These are phyloP conservation scores for Galbula dea DNA, from an alignment of 2,113 vertebrate genomes.

Conservation along the genomic window DNA sequence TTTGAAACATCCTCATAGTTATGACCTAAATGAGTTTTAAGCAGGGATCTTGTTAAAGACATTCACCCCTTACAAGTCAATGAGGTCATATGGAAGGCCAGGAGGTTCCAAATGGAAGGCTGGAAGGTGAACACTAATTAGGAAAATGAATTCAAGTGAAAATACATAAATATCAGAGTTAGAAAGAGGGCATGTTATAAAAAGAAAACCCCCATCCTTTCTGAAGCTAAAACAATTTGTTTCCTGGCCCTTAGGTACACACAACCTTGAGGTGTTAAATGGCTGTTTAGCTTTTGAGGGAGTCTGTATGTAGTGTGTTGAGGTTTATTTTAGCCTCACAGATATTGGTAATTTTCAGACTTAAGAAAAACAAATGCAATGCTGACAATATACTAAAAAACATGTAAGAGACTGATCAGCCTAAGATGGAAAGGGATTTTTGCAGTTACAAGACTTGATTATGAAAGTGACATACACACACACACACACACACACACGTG, in stretches of 20 bases:
- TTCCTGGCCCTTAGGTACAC: neutral
- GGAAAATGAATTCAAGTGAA: neutral
- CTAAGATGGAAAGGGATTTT: neutral
- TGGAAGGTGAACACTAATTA: neutral
- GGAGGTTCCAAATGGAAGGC: neutral
- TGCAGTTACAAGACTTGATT: neutral
- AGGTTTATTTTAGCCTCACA: neutral
- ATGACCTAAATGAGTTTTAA: neutral
- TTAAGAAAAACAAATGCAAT: neutral
- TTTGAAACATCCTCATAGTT: neutral
- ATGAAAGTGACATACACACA: neutral
- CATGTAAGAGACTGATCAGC: neutral
- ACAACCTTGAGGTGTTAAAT: neutral
- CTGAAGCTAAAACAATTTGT: neutral
- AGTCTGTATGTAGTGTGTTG: neutral
- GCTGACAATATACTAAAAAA: neutral
- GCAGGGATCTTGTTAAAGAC: neutral
- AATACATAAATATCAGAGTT: neutral
- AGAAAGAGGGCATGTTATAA: neutral
- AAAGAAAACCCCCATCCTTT: neutral
- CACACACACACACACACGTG: neutral
- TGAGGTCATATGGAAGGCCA: neutral
- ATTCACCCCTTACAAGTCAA: rapidly evolving
- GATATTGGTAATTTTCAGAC: neutral
- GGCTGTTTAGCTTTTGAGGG: neutral